Percentiles rank a stretch among this genome's conserved stretches.
Conservation (phyloP, 2,113 vertebrate genomes). For the Clupea harengus region DNA sequence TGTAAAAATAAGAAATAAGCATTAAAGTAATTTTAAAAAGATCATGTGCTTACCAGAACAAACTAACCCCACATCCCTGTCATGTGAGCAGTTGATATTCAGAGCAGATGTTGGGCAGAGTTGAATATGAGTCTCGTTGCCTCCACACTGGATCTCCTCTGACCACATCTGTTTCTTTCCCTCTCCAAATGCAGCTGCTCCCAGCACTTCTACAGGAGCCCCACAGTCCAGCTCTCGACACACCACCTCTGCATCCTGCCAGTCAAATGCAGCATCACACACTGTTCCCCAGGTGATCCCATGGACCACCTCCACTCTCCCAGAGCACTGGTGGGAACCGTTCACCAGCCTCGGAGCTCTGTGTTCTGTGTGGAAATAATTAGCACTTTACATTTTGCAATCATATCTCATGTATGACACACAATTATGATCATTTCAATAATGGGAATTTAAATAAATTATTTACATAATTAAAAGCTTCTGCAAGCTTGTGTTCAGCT, state of each 20-base stretch:
- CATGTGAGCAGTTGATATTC: constrained; percentile 8
- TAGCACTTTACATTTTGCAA: not conserved
- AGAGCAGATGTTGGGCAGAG: constrained; percentile 19
- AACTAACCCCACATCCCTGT: constrained; percentile 29
- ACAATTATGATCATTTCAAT: not conserved
- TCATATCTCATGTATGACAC: not conserved
- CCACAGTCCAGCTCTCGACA: not conserved
- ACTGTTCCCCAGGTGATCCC: constrained; percentile 28
- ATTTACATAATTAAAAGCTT: not conserved
- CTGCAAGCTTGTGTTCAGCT: not conserved
- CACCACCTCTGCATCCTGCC: not conserved
- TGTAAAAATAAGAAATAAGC: no score
- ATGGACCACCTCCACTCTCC: constrained; percentile 34
- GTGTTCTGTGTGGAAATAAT: not conserved
- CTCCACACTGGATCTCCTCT: constrained; percentile 37
- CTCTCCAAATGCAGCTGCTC: constrained; percentile 25
- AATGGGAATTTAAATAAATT: not conserved
- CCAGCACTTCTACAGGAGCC: not conserved
- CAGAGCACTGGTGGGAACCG: constrained; percentile 31
- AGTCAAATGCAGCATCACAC: constrained; percentile 20
- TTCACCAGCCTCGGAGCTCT: not conserved
- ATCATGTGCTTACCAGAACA: not conserved
- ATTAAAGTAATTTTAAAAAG: no score
- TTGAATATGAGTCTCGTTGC: constrained; percentile 6
- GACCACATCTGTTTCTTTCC: constrained; percentile 28